Base-by-base conservation (phyloP, 2,113 vertebrate species). In the Calyptomena viridis region DNA sequence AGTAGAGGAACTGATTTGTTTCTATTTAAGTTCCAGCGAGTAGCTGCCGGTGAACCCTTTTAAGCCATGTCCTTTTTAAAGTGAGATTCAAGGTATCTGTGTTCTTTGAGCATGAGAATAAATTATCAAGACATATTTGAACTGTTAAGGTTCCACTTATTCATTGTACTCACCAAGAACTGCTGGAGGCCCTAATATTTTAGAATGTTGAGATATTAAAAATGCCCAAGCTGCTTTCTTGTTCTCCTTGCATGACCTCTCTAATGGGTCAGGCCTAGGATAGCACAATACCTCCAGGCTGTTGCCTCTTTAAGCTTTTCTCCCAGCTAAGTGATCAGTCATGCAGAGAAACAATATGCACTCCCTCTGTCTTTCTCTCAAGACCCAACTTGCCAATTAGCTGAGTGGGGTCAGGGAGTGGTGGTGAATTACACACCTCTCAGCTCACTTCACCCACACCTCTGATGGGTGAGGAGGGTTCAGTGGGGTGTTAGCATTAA, bases 311-410 rank as follows among this genome's bases (percentile, higher is more conserved):
- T 75, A 90, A 94, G 89, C 95, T 94, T 56, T 90, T 97, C 95
- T 96, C 93, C 76, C 92, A 89, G 85, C 80, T 97, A 81, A 96
- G 69, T 64, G 88, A 94, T 97, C 94, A 97, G 86, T 93, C 94
- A 97, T 89, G 95, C 96, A 95, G 69, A 92, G 69, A 87, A 92
- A 92, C 10, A 47, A 84, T 68, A 56, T 24, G 44, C 44, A 27
- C 73, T 84, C 68, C 64, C 60, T 94, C 46, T 21, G 28, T 66
- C 79, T 67, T 81, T 62, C 84, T 86, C 31, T 79, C 88, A 93
- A 96, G 96, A 94, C 67, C 82, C 44, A 87, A 63, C 95, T 86
- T 95, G 93, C 90, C 95, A 89, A 53, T 92, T 84, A 92, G 40
- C 40, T 75, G 79, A 88, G 72, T 35, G 44, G 49, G 88, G 53